Conservation (phyloP, 23 tunicate species). For the Aplidium turbinatum region DNA sequence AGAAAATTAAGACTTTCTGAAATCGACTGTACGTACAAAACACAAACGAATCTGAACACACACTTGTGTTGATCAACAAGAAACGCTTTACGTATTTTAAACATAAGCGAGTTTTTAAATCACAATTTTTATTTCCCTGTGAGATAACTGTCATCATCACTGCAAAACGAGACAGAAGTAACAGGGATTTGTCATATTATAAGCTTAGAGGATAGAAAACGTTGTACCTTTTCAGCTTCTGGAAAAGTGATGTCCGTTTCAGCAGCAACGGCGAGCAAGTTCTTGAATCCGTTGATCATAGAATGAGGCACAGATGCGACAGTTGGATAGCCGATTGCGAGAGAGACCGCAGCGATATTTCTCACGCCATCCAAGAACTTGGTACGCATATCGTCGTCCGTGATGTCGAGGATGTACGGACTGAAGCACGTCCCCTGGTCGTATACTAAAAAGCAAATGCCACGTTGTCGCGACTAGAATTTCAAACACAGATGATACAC, state of each 20-base stretch:
- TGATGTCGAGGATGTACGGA: slow-evolving; percentile 94
- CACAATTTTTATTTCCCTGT: no score
- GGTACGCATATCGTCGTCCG: slow-evolving; percentile 94
- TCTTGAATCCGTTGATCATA: slow-evolving; percentile 99
- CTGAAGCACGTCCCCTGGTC: slow-evolving; percentile 91
- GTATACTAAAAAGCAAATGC: slow-evolving; percentile 82
- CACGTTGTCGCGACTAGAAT: no score
- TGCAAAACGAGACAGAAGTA: not conserved
- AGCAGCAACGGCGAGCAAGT: slow-evolving; percentile 97
- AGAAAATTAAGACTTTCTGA: no score
- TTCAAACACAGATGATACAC: not conserved
- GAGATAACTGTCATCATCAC: no score
- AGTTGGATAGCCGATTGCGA: slow-evolving; percentile 97
- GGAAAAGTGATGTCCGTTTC: slow-evolving; percentile 99
- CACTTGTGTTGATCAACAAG: no score
- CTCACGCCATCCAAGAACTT: slow-evolving; percentile 75
- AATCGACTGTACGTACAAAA: no score
- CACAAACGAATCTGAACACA: no score
- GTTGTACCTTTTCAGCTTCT: slow-evolving; percentile 83
- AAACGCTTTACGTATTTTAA: no score
- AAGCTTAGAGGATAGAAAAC: no score
- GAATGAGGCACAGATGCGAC: slow-evolving; percentile 98
- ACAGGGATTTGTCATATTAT: no score
- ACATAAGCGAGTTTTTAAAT: no score
- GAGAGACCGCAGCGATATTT: slow-evolving; percentile 87